Percentiles rank a stretch among this genome's conserved stretches.
Conservation (phyloP, 1,140 invertebrate species). For the Leucophenga varia region DNA sequence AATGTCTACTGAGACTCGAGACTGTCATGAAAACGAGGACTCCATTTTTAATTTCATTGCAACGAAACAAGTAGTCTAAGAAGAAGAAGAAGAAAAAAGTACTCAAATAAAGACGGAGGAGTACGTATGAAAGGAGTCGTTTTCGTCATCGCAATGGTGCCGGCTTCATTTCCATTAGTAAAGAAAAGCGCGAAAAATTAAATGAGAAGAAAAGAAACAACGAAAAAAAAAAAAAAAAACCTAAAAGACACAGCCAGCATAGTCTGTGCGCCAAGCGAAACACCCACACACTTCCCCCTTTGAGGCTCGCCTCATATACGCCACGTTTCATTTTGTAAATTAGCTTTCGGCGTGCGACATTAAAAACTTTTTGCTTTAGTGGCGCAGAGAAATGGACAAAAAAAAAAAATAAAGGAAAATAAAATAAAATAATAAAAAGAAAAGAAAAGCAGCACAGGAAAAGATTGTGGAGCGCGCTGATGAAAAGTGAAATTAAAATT, state of each 20-base stretch:
- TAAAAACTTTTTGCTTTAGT: slow-evolving; percentile 35
- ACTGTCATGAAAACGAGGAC: slow-evolving; percentile 20
- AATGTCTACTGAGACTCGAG: slow-evolving; percentile 13
- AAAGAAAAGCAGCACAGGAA: slow-evolving; percentile 14
- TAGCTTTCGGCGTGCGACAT: slow-evolving; percentile 47
- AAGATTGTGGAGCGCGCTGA: slow-evolving; percentile 1
- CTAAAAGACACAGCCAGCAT: slow-evolving; percentile 36
- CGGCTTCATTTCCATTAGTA: background rate
- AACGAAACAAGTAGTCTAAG: slow-evolving; percentile 31
- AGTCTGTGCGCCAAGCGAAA: slow-evolving; percentile 39
- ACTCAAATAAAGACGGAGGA: slow-evolving; percentile 10
- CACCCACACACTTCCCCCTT: slow-evolving; percentile 1
- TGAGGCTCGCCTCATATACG: background rate
- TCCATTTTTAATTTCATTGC: slow-evolving; percentile 55
- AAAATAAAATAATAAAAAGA: slow-evolving; percentile 12
- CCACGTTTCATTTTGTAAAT: slow-evolving; percentile 20
- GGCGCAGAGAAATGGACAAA: background rate
- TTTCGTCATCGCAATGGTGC: too few species aligned
- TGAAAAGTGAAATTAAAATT: slow-evolving; percentile 52
- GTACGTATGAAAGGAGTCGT: slow-evolving; percentile 17
- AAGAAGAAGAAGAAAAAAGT: slow-evolving; percentile 16
- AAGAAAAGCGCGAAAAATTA: slow-evolving; percentile 6
- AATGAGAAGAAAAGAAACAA: slow-evolving; percentile 35
- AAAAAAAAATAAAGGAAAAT: slow-evolving; percentile 31
- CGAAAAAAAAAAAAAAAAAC: background rate